Percentiles rank a stretch among this genome's conserved stretches.
These are phyloP conservation scores for Dipodomys ordii DNA, from an alignment of 2,113 vertebrate species.

Conservation along the genomic window DNA sequence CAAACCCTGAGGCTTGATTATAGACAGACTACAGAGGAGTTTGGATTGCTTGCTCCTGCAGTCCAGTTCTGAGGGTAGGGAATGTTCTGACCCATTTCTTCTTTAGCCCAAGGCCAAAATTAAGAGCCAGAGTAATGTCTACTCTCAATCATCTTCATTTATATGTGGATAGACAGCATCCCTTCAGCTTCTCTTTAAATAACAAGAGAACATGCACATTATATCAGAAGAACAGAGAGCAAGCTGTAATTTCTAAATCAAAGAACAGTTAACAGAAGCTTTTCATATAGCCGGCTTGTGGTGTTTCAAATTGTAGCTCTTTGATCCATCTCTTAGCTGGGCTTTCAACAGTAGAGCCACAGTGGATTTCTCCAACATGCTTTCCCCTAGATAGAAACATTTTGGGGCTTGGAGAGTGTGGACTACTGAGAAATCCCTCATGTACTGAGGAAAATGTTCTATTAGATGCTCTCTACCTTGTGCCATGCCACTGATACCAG, in stretches of 20 bases:
- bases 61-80: background rate
- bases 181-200: slow-evolving; percentile 10
- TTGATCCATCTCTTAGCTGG: background rate
- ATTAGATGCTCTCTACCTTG: too few relatives aligned
- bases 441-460: rapidly evolving
- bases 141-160: background rate
- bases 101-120: background rate
- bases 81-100: background rate
- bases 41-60: background rate
- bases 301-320: rapidly evolving
- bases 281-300: background rate
- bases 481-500: rapidly evolving
- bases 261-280: background rate
- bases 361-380: background rate
- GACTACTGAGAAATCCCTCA: rapidly evolving
- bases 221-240: background rate
- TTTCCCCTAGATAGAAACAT: background rate
- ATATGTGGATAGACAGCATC: background rate
- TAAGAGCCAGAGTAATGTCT: rapidly evolving
- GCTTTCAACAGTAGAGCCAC: rapidly evolving
- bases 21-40: background rate
- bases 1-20: background rate
- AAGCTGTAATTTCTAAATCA: background rate
- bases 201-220: background rate
- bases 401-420: rapidly evolving